phyloP scores from a whole-genome alignment of 2,888 invertebrate genomes.

The Rhabditophanes sp. region DNA sequence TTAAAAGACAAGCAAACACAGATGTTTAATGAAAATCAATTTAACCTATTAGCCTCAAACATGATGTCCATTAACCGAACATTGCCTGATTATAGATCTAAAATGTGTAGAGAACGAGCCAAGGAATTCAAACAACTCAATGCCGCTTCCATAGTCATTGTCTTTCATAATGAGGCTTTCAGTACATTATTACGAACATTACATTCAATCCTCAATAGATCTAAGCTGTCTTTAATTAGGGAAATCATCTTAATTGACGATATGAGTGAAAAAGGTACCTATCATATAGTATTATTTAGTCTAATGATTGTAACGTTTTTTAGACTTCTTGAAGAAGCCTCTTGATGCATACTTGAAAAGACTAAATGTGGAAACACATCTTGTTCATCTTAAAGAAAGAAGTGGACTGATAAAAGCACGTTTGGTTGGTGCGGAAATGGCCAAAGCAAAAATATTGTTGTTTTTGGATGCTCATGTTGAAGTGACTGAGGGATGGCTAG shows the following conservation, averaged over 20 bases:
- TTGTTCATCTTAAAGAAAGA: slow-evolving; percentile 70
- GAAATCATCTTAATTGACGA: slow-evolving; percentile 42
- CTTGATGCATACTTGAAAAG: slow-evolving; percentile 32
- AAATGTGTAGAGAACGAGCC: slow-evolving; percentile 10
- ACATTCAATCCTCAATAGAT: slow-evolving; percentile 42
- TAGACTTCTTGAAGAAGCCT: slow-evolving; percentile 35
- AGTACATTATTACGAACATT: slow-evolving; percentile 65
- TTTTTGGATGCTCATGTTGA: slow-evolving; percentile 80
- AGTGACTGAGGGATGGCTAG: slow-evolving; percentile 89
- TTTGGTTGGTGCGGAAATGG: slow-evolving; percentile 75
- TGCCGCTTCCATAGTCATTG: slow-evolving; percentile 85
- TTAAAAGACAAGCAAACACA: slow-evolving; percentile 24
- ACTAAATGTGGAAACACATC: slow-evolving; percentile 24
- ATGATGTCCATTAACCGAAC: slow-evolving; percentile 89
- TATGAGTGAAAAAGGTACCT: slow-evolving; percentile 20
- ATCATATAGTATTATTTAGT: background rate
- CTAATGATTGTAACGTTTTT: slow-evolving; percentile 3
- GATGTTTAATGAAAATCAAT: slow-evolving; percentile 59
- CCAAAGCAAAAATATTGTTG: slow-evolving; percentile 61
- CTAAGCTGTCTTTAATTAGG: slow-evolving; percentile 19
- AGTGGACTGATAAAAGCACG: slow-evolving; percentile 89
- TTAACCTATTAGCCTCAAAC: slow-evolving; percentile 91
- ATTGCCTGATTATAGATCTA: slow-evolving; percentile 61
- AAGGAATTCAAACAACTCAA: slow-evolving; percentile 55
- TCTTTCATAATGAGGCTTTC: slow-evolving; percentile 99